phyloP scores from a whole-genome alignment of 2,113 vertebrate species.

The Rattus rattus region DNA sequence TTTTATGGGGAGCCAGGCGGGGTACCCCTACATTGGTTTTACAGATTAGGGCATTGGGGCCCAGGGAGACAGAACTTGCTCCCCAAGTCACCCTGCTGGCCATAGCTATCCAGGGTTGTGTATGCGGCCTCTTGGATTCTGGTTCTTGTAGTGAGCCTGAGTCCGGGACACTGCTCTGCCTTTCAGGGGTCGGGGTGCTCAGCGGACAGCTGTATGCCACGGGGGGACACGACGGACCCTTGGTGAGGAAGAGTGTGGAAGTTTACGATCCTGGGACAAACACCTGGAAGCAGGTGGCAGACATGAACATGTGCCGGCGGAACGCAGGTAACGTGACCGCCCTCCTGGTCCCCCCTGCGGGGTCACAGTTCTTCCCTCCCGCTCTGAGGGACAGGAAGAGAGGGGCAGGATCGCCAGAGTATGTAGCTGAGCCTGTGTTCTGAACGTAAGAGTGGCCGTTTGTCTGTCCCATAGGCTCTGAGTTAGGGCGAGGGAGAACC shows the following conservation, averaged over 20 bases:
- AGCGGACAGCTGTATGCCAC: conserved; percentile 94
- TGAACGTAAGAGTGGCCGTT: not conserved
- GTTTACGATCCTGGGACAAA: conserved; percentile 94
- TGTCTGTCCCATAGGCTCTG: not conserved
- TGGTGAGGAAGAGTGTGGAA: conserved; percentile 98
- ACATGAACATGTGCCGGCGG: conserved; percentile 99
- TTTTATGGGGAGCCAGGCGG: not conserved
- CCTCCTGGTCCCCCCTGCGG: not conserved
- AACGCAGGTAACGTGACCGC: conserved; percentile 91
- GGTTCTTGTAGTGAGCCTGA: not conserved
- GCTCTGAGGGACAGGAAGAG: not conserved
- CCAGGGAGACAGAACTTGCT: not conserved
- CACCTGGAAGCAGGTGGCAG: conserved; percentile 94
- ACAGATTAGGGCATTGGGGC: not conserved
- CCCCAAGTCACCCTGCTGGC: not conserved
- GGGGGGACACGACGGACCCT: conserved; percentile 95
- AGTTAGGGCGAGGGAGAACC: not conserved
- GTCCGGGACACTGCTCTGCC: conserved; percentile 45
- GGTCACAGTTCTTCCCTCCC: not conserved
- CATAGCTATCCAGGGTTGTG: not conserved
- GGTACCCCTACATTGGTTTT: not conserved
- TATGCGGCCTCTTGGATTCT: not conserved
- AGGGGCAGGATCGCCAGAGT: not conserved
- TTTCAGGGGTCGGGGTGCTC: conserved; percentile 95
- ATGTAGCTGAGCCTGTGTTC: not conserved